These are phyloP conservation scores for Serrognathus titanus DNA, from an alignment of 2,888 invertebrate species.

Conservation along the genomic window DNA sequence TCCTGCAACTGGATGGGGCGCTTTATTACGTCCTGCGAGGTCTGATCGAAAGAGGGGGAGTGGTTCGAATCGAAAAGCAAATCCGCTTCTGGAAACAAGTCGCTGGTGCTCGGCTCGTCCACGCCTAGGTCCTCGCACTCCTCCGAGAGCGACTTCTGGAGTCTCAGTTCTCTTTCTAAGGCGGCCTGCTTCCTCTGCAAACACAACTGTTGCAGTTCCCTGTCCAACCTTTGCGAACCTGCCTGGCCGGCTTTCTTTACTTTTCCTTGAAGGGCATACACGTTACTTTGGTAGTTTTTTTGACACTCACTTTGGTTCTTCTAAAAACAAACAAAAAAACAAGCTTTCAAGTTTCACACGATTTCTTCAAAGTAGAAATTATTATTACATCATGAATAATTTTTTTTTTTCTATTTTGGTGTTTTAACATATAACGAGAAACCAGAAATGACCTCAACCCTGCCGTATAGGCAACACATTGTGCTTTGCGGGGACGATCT, in stretches of 20 bases:
- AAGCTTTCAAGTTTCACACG: neutral
- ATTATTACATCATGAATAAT: too few relatives aligned
- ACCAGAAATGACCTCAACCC: too few relatives aligned
- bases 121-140: slow-evolving; percentile 78
- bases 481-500: too few relatives aligned
- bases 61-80: slow-evolving; percentile 69
- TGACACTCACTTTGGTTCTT: slow-evolving; percentile 10
- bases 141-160: slow-evolving; percentile 71
- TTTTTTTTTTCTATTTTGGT: too few relatives aligned
- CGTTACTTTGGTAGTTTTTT: slow-evolving; percentile 29
- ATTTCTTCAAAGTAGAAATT: too few relatives aligned
- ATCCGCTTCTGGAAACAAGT: slow-evolving; percentile 75
- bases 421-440: too few relatives aligned
- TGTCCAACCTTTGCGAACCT: slow-evolving; percentile 36
- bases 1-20: slow-evolving; percentile 16
- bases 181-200: slow-evolving; percentile 52
- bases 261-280: slow-evolving; percentile 40
- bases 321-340: slow-evolving; percentile 13
- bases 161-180: slow-evolving; percentile 54
- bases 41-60: slow-evolving; percentile 56
- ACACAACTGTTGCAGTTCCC: slow-evolving; percentile 43
- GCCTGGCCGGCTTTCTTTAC: slow-evolving; percentile 36
- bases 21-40: slow-evolving; percentile 32
- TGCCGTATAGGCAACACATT: too few relatives aligned
- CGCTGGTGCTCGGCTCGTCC: slow-evolving; percentile 76